Evolutionary conservation across 2,113 vertebrate genomes (phyloP).

Genomic region (Eclectus roratus): DNA sequence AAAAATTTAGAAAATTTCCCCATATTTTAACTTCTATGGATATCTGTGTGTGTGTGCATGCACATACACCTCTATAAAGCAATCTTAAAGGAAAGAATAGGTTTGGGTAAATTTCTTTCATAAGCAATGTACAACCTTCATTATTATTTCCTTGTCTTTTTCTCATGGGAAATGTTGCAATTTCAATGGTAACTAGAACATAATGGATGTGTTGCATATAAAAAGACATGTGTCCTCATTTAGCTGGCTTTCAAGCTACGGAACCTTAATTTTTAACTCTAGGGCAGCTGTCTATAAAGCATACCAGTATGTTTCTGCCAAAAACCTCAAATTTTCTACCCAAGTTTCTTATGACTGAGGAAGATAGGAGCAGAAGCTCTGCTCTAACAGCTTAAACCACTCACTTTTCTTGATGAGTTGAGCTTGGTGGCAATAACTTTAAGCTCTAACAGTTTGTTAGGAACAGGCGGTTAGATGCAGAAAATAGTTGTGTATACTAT

Average conservation of each 20-base stretch:
- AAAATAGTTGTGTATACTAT: neutral
- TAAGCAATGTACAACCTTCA: neutral
- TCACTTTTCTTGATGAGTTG: neutral
- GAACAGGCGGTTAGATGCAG: neutral
- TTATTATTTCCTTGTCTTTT: neutral
- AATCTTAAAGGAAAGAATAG: neutral
- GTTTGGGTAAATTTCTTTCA: neutral
- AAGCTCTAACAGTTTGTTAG: neutral
- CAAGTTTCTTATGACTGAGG: neutral
- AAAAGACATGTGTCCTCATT: neutral
- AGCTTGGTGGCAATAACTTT: neutral
- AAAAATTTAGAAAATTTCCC: neutral
- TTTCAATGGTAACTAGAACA: neutral
- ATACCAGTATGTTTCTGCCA: neutral
- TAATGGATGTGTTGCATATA: neutral
- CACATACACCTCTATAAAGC: neutral
- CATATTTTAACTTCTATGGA: neutral
- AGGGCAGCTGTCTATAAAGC: neutral
- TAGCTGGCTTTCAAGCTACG: neutral
- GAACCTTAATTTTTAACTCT: neutral
- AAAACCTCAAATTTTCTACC: neutral
- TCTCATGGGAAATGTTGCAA: neutral
- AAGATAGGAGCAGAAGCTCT: neutral
- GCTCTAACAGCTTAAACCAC: neutral
- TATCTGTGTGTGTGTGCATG: accelerated